A percentile compares a stretch with the other conserved stretches of the same genome.
These are phyloP conservation scores for Oceanites oceanicus DNA, from an alignment of 2,113 vertebrate species.

Conservation along the genomic window DNA sequence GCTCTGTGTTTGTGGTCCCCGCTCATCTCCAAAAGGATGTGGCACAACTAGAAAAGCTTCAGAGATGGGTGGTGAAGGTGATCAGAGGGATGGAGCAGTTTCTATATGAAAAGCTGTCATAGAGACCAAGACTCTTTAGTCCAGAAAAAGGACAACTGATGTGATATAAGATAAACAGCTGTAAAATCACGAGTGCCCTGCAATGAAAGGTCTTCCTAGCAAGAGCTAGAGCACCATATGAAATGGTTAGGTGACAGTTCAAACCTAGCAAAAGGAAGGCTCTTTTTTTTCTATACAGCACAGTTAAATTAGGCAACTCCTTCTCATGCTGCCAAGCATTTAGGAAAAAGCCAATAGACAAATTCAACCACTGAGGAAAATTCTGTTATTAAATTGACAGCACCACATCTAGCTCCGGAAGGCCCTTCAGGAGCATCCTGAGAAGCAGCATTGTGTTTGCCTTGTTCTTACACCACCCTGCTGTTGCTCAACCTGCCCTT, in stretches of 20 bases:
- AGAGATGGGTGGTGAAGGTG: background rate
- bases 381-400: background rate
- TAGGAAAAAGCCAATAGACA: accelerated
- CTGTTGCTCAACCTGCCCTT: background rate
- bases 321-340: background rate
- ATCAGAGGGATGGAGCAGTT: background rate
- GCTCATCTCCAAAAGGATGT: background rate
- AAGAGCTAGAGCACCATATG: background rate
- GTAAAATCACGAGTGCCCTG: background rate
- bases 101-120: background rate
- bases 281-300: background rate
- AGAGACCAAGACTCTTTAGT: background rate
- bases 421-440: background rate
- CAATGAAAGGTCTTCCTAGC: background rate
- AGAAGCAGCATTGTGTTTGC: background rate
- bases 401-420: background rate
- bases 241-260: background rate
- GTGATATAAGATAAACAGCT: background rate
- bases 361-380: background rate
- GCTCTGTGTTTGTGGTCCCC: background rate
- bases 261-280: background rate
- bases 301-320: background rate
- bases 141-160: background rate
- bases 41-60: background rate
- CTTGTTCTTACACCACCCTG: background rate